Percentiles rank a stretch among this genome's conserved stretches.
These are phyloP conservation scores for Dinocampus coccinellae DNA, from an alignment of 2,888 invertebrate genomes.

Conservation along the genomic window DNA sequence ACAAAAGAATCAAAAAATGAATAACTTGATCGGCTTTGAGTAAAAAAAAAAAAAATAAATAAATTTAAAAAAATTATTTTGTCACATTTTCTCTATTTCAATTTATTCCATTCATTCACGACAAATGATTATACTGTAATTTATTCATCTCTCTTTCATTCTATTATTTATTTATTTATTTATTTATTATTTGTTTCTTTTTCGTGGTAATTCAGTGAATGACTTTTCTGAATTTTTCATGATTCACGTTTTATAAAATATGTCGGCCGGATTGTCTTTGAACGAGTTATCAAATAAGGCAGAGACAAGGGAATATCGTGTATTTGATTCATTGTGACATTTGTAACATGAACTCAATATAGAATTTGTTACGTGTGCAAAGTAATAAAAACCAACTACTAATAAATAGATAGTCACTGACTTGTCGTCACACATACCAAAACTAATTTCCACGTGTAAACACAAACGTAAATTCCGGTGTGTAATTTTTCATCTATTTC, in stretches of 20 bases:
- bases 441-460: too few species aligned
- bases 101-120: background rate
- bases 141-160: background rate
- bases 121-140: too few species aligned
- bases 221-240: slow-evolving; percentile 16
- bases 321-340: background rate
- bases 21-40: background rate
- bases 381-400: slow-evolving; percentile 30
- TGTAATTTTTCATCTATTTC: too few species aligned
- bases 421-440: slow-evolving; percentile 20
- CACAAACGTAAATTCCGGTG: too few species aligned
- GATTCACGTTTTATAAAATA: slow-evolving; percentile 38
- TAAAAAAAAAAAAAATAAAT: background rate
- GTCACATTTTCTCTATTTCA: background rate
- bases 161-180: background rate
- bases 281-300: slow-evolving; percentile 39
- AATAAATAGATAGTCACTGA: slow-evolving; percentile 34
- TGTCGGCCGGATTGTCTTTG: slow-evolving; percentile 28
- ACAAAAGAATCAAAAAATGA: background rate
- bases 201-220: background rate
- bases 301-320: slow-evolving; percentile 20
- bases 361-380: background rate
- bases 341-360: too few species aligned
- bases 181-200: background rate
- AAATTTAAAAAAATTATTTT: background rate